phyloP scores from a whole-genome alignment of 2,888 invertebrate genomes.

The Monopis laevigella region DNA sequence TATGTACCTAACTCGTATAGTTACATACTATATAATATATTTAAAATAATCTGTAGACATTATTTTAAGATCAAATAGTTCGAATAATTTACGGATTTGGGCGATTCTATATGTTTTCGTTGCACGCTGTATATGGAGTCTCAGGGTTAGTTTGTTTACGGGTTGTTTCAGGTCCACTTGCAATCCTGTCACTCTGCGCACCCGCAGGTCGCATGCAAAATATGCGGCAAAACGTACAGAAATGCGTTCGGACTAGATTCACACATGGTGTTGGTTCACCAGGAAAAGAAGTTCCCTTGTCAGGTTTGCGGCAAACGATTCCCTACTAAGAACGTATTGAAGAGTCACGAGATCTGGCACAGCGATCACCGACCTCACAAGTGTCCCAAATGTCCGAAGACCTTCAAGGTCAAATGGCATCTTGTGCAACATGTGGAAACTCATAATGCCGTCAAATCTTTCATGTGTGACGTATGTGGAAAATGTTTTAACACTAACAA shows the following conservation, averaged over 20 bases:
- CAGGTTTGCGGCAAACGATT: slow-evolving; percentile 31
- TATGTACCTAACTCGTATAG: no score
- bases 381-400: slow-evolving; percentile 30
- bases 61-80: no score
- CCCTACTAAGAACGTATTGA: slow-evolving; percentile 20
- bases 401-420: slow-evolving; percentile 32
- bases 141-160: no score
- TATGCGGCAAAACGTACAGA: slow-evolving; percentile 34
- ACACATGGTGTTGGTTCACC: slow-evolving; percentile 25
- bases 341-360: slow-evolving; percentile 34
- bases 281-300: slow-evolving; percentile 27
- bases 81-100: no score
- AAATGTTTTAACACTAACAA: slow-evolving; percentile 20
- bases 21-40: no score
- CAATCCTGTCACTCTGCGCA: slow-evolving; percentile 11
- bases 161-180: slow-evolving; percentile 9
- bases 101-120: no score
- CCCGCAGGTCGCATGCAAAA: slow-evolving; percentile 27
- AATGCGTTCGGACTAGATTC: slow-evolving; percentile 22
- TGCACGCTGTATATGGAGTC: no score
- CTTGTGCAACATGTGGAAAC: slow-evolving; percentile 27
- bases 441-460: slow-evolving; percentile 22
- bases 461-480: slow-evolving; percentile 18
- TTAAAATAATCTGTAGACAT: no score
- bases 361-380: slow-evolving; percentile 28